Conservation (phyloP, 2,888 invertebrate species). For the Pammene aurita region DNA sequence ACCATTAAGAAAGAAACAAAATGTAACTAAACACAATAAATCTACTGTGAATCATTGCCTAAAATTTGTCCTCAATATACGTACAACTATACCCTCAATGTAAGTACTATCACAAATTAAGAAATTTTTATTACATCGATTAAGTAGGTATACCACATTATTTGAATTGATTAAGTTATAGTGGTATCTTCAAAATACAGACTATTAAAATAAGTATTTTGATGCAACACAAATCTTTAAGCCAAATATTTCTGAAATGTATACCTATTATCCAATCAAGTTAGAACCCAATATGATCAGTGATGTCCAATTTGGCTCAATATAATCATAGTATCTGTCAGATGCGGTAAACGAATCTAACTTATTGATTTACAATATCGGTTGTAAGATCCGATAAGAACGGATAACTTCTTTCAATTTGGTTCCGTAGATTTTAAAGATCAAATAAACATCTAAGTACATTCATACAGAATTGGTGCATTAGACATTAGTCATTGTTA, state of each 20-base stretch:
- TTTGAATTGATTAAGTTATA: not conserved
- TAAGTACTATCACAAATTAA: too few relatives aligned
- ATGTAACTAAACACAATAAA: too few relatives aligned
- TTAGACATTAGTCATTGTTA: too few relatives aligned
- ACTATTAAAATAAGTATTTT: slow-evolving; percentile 20
- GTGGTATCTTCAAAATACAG: not conserved
- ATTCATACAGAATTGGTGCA: not conserved
- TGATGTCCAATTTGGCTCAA: slow-evolving; percentile 34
- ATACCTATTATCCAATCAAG: slow-evolving; percentile 33
- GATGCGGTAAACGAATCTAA: slow-evolving; percentile 34
- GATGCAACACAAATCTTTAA: not conserved
- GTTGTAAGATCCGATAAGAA: slow-evolving; percentile 10
- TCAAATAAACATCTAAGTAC: too few relatives aligned
- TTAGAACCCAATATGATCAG: slow-evolving; percentile 25
- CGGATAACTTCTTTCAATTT: not conserved
- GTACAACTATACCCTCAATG: too few relatives aligned
- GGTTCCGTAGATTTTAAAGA: slow-evolving; percentile 24
- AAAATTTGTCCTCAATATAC: too few relatives aligned
- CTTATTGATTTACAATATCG: slow-evolving; percentile 40
- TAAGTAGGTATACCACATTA: not conserved
- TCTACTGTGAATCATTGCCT: too few relatives aligned
- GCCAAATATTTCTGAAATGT: slow-evolving; percentile 30
- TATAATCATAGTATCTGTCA: slow-evolving; percentile 39
- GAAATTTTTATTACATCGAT: too few relatives aligned
- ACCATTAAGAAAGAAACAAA: too few relatives aligned